Evolutionary conservation across 92 coral and sea anemone species (phyloP).

Genomic region (Paramuricea clavata): DNA sequence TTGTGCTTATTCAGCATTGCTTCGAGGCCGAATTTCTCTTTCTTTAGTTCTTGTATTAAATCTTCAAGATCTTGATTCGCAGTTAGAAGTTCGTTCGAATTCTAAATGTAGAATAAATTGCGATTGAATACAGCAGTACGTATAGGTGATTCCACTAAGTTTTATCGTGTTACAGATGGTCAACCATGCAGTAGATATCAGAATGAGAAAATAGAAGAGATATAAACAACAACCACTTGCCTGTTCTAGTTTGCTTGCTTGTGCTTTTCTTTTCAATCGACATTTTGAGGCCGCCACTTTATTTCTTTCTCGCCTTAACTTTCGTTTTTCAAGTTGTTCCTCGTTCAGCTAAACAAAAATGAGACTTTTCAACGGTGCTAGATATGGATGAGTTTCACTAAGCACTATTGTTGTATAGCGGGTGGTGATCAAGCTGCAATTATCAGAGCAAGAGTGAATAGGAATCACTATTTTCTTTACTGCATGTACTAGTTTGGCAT

Average conservation of each 20-base stretch:
- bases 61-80: conserved; percentile 93
- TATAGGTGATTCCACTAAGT: too few species aligned
- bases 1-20: conserved; percentile 90
- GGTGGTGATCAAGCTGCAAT: neutral
- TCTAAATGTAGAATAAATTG: conserved; percentile 45
- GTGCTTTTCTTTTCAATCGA: conserved; percentile 86
- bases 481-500: too few species aligned
- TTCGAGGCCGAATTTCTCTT: conserved; percentile 86
- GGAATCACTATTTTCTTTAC: too few species aligned
- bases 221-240: conserved; percentile 35
- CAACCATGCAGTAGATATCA: too few species aligned
- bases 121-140: neutral
- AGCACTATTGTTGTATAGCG: too few species aligned
- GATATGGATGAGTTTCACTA: neutral
- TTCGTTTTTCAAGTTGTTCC: conserved; percentile 72
- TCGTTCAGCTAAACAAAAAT: conserved; percentile 76
- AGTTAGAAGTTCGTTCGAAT: conserved; percentile 86
- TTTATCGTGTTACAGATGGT: neutral
- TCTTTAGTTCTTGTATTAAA: conserved; percentile 84
- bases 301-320: conserved; percentile 86
- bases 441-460: neutral
- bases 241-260: conserved; percentile 79
- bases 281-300: conserved; percentile 98
- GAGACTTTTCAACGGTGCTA: neutral
- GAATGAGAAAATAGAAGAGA: too few species aligned